These are phyloP conservation scores for Trachemys scripta DNA, from an alignment of 2,113 vertebrate species.

Conservation along the genomic window DNA sequence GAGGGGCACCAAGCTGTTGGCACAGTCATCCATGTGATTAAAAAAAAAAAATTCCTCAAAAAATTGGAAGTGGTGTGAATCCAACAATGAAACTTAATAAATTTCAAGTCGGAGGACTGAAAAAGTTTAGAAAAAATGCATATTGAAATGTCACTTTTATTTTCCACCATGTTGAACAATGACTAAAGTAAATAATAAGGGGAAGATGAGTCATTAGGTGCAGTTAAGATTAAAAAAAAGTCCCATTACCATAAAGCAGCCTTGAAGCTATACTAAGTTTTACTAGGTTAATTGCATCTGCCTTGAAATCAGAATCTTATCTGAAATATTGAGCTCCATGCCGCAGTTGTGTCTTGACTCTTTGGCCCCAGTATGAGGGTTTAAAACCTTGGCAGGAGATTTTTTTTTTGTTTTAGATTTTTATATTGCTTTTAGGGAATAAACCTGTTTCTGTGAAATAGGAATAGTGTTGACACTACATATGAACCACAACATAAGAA, in stretches of 20 bases:
- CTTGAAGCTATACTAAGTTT: rapidly evolving
- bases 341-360: not conserved
- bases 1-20: conserved; percentile 14
- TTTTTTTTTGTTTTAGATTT: not conserved
- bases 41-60: conserved; percentile 16
- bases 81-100: not conserved
- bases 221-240: not conserved
- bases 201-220: not conserved
- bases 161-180: not conserved
- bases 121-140: not conserved
- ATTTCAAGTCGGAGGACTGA: not conserved
- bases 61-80: conserved; percentile 2
- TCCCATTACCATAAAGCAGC: not conserved
- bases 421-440: not conserved
- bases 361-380: rapidly evolving
- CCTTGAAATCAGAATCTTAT: not conserved
- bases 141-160: not conserved
- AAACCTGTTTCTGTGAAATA: not conserved
- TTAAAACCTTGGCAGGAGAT: not conserved
- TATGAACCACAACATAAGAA: no score
- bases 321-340: rapidly evolving
- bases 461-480: not conserved
- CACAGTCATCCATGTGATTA: not conserved
- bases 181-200: not conserved
- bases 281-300: no score